These are phyloP conservation scores for Penaeus indicus DNA, from an alignment of 1,140 invertebrate genomes.

Conservation along the genomic window DNA sequence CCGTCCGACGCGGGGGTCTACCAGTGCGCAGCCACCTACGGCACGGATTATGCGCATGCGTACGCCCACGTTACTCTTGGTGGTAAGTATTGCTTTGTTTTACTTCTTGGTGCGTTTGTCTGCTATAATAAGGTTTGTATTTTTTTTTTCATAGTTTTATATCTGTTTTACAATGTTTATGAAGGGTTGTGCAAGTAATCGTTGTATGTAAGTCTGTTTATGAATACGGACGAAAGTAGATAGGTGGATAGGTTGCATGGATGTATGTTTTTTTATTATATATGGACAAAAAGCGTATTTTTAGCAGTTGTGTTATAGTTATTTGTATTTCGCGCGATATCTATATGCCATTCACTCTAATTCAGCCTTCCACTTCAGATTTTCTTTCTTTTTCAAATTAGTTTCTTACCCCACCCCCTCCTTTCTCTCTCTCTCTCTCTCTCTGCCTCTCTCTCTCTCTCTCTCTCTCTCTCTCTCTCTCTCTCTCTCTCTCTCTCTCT, in stretches of 20 bases:
- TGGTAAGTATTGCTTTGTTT: not conserved
- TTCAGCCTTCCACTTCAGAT: too few relatives aligned
- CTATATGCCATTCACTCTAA: too few relatives aligned
- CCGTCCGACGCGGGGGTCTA: conserved; percentile 84
- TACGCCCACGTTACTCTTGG: conserved; percentile 45
- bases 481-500: too few relatives aligned
- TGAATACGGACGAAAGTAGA: not conserved
- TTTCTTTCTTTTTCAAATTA: too few relatives aligned
- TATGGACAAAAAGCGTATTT: too few relatives aligned
- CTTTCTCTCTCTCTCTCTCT: conserved; percentile 6
- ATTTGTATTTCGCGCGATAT: too few relatives aligned
- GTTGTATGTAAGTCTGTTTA: not conserved
- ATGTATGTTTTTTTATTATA: too few relatives aligned
- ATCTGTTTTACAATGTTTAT: not conserved
- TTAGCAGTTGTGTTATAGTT: too few relatives aligned
- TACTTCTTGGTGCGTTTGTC: not conserved
- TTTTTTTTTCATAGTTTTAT: not conserved
- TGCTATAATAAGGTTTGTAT: not conserved
- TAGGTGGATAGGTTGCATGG: not conserved
- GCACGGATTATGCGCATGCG: conserved; percentile 87
- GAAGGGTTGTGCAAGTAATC: not conserved
- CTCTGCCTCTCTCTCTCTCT: not conserved
- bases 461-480: too few relatives aligned
- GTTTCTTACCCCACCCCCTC: not conserved
- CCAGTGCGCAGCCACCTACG: conserved; percentile 89